Conservation (phyloP, 2,797 vertebrate genomes). For the Catamblyrhynchus diadema region DNA sequence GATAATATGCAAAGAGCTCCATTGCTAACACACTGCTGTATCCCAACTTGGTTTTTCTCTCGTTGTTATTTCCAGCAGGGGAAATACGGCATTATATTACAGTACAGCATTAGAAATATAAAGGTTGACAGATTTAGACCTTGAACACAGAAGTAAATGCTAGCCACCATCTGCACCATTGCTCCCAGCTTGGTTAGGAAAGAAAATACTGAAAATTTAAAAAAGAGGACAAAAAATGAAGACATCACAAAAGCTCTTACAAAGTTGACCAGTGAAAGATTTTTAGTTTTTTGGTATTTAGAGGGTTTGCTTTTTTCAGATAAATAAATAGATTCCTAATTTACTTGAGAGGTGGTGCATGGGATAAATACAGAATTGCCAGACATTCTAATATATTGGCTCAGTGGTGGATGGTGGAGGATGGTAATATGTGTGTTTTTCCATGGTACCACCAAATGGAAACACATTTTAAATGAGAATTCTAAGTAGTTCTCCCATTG, state of each 20-base stretch:
- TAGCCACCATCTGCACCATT: not conserved
- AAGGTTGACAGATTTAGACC: not conserved
- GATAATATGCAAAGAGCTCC: not conserved
- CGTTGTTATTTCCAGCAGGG: not conserved
- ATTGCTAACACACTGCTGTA: not conserved
- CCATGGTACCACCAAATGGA: not conserved
- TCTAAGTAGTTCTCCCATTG: not conserved
- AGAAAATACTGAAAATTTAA: not conserved
- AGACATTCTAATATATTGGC: not conserved
- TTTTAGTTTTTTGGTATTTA: not conserved
- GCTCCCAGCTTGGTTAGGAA: not conserved
- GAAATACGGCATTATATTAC: not conserved
- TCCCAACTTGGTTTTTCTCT: not conserved
- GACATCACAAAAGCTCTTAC: not conserved
- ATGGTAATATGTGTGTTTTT: not conserved
- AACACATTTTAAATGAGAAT: not conserved
- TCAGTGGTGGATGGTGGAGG: not conserved
- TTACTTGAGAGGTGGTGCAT: not conserved
- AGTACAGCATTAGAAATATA: not conserved
- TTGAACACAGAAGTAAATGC: not conserved
- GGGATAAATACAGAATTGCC: not conserved
- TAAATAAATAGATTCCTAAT: not conserved
- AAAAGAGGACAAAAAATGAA: accelerated
- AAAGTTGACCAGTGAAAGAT: not conserved
- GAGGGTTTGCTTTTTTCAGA: not conserved